Evolutionary conservation across 92 coral and sea anemone genomes (phyloP).

Genomic region (Porites divaricata): DNA sequence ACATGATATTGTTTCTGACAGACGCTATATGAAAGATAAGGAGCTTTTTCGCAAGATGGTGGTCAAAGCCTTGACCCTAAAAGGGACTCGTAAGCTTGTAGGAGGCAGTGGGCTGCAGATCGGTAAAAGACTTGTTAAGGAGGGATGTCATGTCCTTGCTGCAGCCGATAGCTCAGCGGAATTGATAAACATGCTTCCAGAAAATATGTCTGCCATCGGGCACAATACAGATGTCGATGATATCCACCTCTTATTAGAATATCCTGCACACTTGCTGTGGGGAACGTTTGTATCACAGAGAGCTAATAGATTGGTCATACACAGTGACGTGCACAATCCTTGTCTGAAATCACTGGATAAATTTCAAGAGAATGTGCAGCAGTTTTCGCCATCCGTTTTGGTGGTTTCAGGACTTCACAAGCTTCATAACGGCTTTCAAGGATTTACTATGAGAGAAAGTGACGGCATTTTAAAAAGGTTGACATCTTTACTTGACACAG

Average conservation of each 20-base stretch:
- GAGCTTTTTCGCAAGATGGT: slow-evolving; percentile 73
- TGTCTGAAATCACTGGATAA: slow-evolving; percentile 67
- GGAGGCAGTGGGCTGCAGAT: slow-evolving; percentile 83
- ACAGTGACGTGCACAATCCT: slow-evolving; percentile 87
- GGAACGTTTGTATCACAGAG: slow-evolving; percentile 80
- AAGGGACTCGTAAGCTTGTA: slow-evolving; percentile 63
- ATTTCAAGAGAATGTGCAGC: slow-evolving; percentile 51
- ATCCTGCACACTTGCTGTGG: slow-evolving; percentile 78
- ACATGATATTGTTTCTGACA: slow-evolving; percentile 4
- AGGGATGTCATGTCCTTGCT: slow-evolving; percentile 72
- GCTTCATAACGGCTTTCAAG: slow-evolving; percentile 88
- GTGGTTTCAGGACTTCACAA: slow-evolving; percentile 89
- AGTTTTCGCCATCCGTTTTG: slow-evolving; percentile 69
- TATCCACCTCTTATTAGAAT: slow-evolving; percentile 77
- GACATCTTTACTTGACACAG: slow-evolving; percentile 59
- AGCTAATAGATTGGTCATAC: slow-evolving; percentile 84
- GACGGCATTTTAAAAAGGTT: slow-evolving; percentile 60
- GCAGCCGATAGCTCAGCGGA: slow-evolving; percentile 74
- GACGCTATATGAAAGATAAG: slow-evolving; percentile 75
- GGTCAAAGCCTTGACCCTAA: slow-evolving; percentile 49
- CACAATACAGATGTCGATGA: slow-evolving; percentile 71
- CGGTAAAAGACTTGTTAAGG: slow-evolving; percentile 72
- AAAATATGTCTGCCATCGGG: slow-evolving; percentile 63
- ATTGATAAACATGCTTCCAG: slow-evolving; percentile 59
- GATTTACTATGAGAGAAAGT: slow-evolving; percentile 68